A percentile compares a stretch with the other conserved stretches of the same genome.
phyloP scores from a whole-genome alignment of 2,888 invertebrate species.

The Fabriciana adippe region DNA sequence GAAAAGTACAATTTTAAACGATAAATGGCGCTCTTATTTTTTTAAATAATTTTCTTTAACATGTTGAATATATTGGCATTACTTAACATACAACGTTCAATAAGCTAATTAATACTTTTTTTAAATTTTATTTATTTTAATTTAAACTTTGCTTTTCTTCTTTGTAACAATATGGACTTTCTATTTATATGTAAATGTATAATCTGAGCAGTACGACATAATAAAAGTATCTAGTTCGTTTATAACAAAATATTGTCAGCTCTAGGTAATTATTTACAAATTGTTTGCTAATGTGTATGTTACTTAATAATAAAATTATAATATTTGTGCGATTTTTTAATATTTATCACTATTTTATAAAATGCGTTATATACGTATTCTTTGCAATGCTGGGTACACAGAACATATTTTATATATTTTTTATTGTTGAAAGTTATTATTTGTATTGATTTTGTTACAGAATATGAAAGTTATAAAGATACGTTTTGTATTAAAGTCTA shows the following conservation, averaged over 20 bases:
- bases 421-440: no score
- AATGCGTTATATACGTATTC: not conserved
- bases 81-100: not conserved
- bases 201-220: slow-evolving; percentile 11
- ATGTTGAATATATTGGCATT: slow-evolving; percentile 4
- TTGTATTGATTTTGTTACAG: no score
- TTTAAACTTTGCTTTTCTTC: slow-evolving; percentile 2
- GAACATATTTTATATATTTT: not conserved
- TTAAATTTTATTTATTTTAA: not conserved
- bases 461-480: not conserved
- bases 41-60: not conserved
- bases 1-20: no score
- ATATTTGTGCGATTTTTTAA: slow-evolving; percentile 22
- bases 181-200: slow-evolving; percentile 1
- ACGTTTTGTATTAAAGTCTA: not conserved
- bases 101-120: not conserved
- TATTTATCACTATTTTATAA: slow-evolving; percentile 7
- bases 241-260: slow-evolving; percentile 48
- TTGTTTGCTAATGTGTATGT: slow-evolving; percentile 16
- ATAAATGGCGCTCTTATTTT: no score
- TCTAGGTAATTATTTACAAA: slow-evolving; percentile 35
- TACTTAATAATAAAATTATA: slow-evolving; percentile 21
- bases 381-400: not conserved
- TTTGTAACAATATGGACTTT: slow-evolving; percentile 16
- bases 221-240: slow-evolving; percentile 25